These are phyloP conservation scores for Leptodactylus fuscus DNA, from an alignment of 2,113 vertebrate species.

Conservation along the genomic window DNA sequence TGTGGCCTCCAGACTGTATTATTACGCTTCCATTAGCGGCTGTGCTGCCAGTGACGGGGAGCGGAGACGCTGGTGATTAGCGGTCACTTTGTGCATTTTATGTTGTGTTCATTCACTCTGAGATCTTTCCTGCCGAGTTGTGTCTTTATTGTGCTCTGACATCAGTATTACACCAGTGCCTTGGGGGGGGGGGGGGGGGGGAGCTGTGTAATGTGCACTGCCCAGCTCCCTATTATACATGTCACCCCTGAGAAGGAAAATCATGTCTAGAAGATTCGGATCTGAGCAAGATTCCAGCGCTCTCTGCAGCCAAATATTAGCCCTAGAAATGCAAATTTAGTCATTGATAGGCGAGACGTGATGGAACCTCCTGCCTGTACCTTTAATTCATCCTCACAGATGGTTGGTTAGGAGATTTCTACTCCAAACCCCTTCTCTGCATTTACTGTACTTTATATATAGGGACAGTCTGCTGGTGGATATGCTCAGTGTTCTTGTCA, in stretches of 20 bases:
- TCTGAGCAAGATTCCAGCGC: too few species aligned
- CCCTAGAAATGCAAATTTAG: too few species aligned
- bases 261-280: too few species aligned
- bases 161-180: neutral
- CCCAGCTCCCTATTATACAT: neutral
- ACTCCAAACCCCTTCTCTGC: too few species aligned
- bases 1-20: neutral
- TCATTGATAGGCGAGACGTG: too few species aligned
- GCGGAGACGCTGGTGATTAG: neutral
- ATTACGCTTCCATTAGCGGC: slow-evolving; percentile 8
- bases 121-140: neutral
- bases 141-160: neutral
- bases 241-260: too few species aligned
- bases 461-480: neutral
- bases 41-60: neutral
- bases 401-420: too few species aligned
- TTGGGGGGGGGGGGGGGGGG: too few species aligned
- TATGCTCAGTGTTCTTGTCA: neutral
- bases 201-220: too few species aligned
- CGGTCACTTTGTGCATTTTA: slow-evolving; percentile 21
- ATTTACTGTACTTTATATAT: neutral
- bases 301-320: too few species aligned
- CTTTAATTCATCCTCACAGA: too few species aligned
- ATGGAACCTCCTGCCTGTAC: too few species aligned
- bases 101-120: neutral